phyloP scores from a whole-genome alignment of 2,888 invertebrate genomes.

The Euzophera pinguis region DNA sequence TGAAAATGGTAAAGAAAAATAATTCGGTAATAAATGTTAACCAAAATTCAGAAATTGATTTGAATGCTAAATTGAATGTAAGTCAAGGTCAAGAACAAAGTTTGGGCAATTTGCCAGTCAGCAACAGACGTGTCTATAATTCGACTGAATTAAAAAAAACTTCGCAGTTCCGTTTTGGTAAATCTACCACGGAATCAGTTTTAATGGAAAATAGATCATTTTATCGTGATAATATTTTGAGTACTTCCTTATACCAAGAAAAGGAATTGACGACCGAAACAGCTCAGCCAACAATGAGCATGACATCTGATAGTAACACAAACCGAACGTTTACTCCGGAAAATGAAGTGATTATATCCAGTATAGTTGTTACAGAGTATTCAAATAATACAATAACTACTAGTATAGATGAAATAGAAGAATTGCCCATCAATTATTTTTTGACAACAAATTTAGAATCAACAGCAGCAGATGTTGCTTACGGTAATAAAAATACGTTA shows the following conservation, averaged over 20 bases:
- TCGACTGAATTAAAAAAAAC: too few relatives aligned
- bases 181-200: too few relatives aligned
- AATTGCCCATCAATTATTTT: constrained; percentile 34
- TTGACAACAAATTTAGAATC: background rate
- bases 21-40: too few relatives aligned
- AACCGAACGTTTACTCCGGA: constrained; percentile 22
- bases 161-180: too few relatives aligned
- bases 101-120: background rate
- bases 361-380: constrained; percentile 36
- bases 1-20: too few relatives aligned
- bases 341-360: constrained; percentile 31
- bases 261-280: background rate
- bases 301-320: background rate
- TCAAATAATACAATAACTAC: constrained; percentile 33
- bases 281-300: background rate
- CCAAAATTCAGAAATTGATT: background rate
- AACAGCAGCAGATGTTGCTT: background rate
- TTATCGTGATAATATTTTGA: too few relatives aligned
- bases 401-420: constrained; percentile 33
- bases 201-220: too few relatives aligned
- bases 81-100: background rate
- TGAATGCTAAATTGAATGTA: background rate
- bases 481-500: background rate
- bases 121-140: background rate
- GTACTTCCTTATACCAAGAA: background rate